These are phyloP conservation scores for Silurus asotus DNA, from an alignment of 2,113 vertebrate genomes.

Conservation along the genomic window DNA sequence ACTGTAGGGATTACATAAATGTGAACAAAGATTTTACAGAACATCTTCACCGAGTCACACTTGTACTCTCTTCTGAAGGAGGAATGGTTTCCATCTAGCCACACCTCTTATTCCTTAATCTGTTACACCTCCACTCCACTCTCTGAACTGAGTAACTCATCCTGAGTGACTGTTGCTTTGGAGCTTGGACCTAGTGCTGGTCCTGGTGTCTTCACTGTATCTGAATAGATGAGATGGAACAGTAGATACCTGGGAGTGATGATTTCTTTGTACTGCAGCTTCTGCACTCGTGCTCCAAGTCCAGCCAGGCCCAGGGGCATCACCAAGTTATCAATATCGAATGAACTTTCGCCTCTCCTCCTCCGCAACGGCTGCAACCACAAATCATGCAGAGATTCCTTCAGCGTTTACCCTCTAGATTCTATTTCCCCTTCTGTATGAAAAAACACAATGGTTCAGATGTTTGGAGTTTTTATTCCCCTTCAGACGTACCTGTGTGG, in stretches of 20 bases:
- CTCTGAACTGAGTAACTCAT: not conserved
- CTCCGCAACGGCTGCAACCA: constrained; percentile 53
- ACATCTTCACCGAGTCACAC: no score
- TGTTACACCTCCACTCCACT: not conserved
- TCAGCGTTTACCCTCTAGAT: no score
- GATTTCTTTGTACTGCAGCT: constrained; percentile 70
- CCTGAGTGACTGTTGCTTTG: not conserved
- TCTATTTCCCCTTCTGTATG: no score
- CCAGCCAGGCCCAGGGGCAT: constrained; percentile 66
- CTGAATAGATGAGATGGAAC: not conserved
- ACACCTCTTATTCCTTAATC: not conserved
- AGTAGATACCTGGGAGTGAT: constrained; percentile 65
- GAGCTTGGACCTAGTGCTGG: no score
- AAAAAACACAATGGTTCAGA: not conserved
- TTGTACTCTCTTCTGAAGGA: no score
- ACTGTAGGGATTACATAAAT: not conserved
- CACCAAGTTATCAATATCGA: constrained; percentile 66
- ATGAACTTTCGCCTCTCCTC: constrained; percentile 64
- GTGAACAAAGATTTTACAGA: no score
- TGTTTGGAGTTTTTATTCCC: not conserved
- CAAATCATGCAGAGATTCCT: not conserved
- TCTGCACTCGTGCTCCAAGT: constrained; percentile 64
- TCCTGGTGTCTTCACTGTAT: no score
- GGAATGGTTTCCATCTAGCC: not conserved
- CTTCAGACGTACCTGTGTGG: constrained; percentile 43